phyloP scores from a whole-genome alignment of 1,140 invertebrate genomes.

The Diorhabda carinulata region DNA sequence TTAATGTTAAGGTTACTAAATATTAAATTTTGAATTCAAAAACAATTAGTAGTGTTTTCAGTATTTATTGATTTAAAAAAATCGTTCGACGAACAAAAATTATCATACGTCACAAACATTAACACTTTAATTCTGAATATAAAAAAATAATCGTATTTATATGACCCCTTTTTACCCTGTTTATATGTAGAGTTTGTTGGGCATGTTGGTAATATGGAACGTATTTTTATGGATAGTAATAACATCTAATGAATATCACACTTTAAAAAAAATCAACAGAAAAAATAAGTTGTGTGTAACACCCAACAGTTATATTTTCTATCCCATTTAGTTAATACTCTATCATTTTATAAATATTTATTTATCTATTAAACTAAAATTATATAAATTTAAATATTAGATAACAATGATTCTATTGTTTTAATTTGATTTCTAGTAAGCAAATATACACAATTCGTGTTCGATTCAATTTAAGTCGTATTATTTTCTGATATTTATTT shows the following conservation, averaged over 20 bases:
- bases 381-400: constrained; percentile 45
- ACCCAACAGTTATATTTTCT: constrained; percentile 34
- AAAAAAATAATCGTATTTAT: no score
- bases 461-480: not conserved
- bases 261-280: constrained; percentile 17
- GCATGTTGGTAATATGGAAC: constrained; percentile 12
- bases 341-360: constrained; percentile 38
- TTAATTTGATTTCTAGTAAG: constrained; percentile 48
- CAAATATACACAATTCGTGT: constrained; percentile 33
- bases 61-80: no score
- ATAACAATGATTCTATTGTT: constrained; percentile 47
- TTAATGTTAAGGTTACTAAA: no score
- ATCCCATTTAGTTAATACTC: constrained; percentile 35
- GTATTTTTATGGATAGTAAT: constrained; percentile 3
- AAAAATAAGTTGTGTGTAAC: constrained; percentile 34
- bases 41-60: no score
- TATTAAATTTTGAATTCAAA: no score
- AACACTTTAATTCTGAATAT: no score
- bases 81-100: no score
- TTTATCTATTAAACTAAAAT: constrained; percentile 42
- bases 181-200: constrained; percentile 11
- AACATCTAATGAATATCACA: constrained; percentile 25
- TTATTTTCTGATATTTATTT: no score
- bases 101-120: no score
- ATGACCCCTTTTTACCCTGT: not conserved